Percentiles rank a stretch among this genome's conserved stretches.
Conservation (phyloP, 2,888 invertebrate species). For the Hybos culiciformis region DNA sequence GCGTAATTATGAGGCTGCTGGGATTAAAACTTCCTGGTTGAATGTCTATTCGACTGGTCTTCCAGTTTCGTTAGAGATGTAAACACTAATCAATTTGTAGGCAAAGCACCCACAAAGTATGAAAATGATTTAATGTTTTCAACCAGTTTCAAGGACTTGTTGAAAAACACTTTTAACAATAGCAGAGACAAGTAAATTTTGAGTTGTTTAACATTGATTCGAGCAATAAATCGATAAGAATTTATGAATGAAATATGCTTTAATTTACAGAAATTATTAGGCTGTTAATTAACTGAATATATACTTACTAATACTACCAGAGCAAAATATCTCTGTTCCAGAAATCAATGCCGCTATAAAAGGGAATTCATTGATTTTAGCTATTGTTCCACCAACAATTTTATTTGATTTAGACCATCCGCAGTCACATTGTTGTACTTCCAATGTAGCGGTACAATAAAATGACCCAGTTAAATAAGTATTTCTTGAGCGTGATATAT, state of each 20-base stretch:
- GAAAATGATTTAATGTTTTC: too few relatives aligned
- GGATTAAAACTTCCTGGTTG: too few relatives aligned
- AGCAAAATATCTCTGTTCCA: slow-evolving; percentile 31
- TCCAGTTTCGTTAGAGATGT: too few relatives aligned
- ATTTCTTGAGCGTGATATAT: too few relatives aligned
- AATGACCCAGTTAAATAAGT: slow-evolving; percentile 19
- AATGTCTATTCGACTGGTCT: too few relatives aligned
- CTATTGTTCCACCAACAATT: slow-evolving; percentile 42
- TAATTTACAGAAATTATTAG: background rate
- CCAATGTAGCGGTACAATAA: slow-evolving; percentile 18
- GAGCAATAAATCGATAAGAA: background rate
- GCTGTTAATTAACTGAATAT: background rate
- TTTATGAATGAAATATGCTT: too few relatives aligned
- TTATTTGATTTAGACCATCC: slow-evolving; percentile 32
- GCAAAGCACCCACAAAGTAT: too few relatives aligned
- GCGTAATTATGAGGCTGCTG: too few relatives aligned
- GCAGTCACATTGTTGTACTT: slow-evolving; percentile 25
- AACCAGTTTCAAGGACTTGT: too few relatives aligned
- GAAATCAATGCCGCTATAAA: slow-evolving; percentile 39
- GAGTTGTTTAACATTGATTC: background rate
- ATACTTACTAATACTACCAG: slow-evolving; percentile 35
- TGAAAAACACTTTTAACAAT: too few relatives aligned
- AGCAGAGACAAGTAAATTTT: too few relatives aligned
- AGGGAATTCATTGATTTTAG: slow-evolving; percentile 44
- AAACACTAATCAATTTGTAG: too few relatives aligned